Percentiles rank a stretch among this genome's conserved stretches.
phyloP scores from a whole-genome alignment of 2,888 invertebrate genomes.

The Tortrix viridana region DNA sequence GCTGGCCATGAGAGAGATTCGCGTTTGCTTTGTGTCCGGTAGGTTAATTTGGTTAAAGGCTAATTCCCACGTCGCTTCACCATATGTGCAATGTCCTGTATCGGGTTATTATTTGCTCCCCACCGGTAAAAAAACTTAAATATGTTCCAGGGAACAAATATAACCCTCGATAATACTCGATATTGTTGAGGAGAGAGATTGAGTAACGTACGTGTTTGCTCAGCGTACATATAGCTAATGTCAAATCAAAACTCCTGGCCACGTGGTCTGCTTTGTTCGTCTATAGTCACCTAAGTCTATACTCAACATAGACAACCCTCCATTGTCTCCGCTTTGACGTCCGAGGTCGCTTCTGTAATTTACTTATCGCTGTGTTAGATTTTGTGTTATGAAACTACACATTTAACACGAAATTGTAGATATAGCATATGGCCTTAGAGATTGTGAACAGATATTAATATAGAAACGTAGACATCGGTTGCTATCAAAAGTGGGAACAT shows the following conservation, averaged over 20 bases:
- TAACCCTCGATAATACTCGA: no score
- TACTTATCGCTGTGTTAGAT: constrained; percentile 61
- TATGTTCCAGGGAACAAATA: no score
- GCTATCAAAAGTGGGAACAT: constrained; percentile 67
- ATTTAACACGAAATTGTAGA: constrained; percentile 78
- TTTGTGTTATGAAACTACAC: constrained; percentile 64
- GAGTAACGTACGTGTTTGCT: no score
- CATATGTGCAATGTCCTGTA: background rate
- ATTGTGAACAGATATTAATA: constrained; percentile 70
- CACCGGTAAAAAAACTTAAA: no score
- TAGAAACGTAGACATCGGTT: constrained; percentile 63
- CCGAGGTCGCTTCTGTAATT: constrained; percentile 15
- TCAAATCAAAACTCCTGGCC: background rate
- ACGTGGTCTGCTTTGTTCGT: constrained; percentile 1
- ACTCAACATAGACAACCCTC: constrained; percentile 1
- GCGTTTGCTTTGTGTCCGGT: background rate
- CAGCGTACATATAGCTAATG: background rate
- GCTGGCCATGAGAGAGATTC: background rate
- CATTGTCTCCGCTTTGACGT: background rate
- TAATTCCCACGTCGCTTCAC: background rate
- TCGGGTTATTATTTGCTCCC: no score
- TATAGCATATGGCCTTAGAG: constrained; percentile 80
- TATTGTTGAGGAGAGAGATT: no score
- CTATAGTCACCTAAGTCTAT: background rate
- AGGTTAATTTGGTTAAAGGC: background rate